Conservation (phyloP, 1,140 invertebrate genomes). For the Meloidogyne chitwoodi region DNA sequence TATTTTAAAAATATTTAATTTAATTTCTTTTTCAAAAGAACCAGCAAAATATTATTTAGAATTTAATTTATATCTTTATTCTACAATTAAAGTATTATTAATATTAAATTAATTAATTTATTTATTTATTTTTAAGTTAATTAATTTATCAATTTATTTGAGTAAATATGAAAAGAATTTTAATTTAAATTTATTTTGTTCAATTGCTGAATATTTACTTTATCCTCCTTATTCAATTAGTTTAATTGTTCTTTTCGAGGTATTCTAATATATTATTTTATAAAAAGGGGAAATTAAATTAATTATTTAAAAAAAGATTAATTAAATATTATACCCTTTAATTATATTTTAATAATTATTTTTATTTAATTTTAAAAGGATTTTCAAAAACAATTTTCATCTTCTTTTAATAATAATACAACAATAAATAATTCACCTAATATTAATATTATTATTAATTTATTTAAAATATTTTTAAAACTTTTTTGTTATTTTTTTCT, state of each 20-base stretch:
- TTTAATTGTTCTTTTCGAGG: constrained; percentile 57
- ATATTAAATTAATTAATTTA: constrained; percentile 3
- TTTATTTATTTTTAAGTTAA: constrained; percentile 28
- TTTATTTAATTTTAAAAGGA: not conserved
- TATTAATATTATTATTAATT: constrained; percentile 1
- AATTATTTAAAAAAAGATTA: too few relatives aligned
- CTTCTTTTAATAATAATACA: not conserved
- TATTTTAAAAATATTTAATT: constrained; percentile 27
- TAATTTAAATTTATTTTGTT: constrained; percentile 21
- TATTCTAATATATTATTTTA: constrained; percentile 38
- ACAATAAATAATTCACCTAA: not conserved
- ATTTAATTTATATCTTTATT: constrained; percentile 46
- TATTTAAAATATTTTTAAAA: constrained; percentile 60
- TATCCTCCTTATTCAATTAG: constrained; percentile 52
- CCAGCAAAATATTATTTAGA: constrained; percentile 40
- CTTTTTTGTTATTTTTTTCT: constrained; percentile 71
- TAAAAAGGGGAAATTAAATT: not conserved
- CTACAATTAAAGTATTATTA: constrained; percentile 38
- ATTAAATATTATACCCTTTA: too few relatives aligned
- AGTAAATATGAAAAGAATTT: constrained; percentile 6
- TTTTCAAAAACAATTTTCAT: constrained; percentile 9
- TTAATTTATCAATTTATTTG: constrained; percentile 39
- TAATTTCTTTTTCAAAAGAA: constrained; percentile 26
- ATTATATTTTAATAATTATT: too few relatives aligned
- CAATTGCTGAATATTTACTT: constrained; percentile 44